Percentiles rank a stretch among this genome's conserved stretches.
These are phyloP conservation scores for Nannospalax galili DNA, from an alignment of 2,113 vertebrate genomes.

Conservation along the genomic window DNA sequence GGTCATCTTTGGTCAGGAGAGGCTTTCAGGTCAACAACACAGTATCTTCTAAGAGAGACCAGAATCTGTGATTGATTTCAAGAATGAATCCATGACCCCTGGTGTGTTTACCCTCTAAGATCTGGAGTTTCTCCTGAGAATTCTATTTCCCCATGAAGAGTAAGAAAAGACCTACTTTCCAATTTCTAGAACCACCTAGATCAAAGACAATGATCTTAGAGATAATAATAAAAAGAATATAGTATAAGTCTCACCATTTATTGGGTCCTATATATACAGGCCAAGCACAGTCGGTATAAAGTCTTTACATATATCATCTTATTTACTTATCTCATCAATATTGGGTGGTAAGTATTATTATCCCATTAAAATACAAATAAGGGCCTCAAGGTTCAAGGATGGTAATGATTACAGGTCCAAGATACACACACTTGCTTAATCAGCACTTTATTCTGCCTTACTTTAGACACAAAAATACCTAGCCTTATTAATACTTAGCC, in stretches of 20 bases:
- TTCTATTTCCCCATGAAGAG: neutral
- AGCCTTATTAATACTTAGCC: constrained; percentile 69
- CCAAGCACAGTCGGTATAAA: neutral
- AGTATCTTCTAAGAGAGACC: neutral
- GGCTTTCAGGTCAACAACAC: neutral
- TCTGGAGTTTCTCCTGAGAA: neutral
- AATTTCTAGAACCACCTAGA: neutral
- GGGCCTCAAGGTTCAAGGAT: constrained; percentile 45
- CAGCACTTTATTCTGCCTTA: constrained; percentile 51
- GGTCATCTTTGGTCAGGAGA: neutral
- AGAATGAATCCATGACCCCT: neutral
- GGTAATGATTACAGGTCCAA: constrained; percentile 46
- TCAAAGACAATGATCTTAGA: neutral
- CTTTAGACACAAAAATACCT: constrained; percentile 49
- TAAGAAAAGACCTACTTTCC: neutral
- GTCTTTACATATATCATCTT: constrained; percentile 28
- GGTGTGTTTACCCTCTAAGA: constrained; percentile 4
- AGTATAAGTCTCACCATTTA: neutral
- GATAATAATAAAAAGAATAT: neutral
- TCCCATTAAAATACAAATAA: constrained; percentile 56
- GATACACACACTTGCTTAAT: constrained; percentile 51
- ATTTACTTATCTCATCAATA: constrained; percentile 34
- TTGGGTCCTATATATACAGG: neutral
- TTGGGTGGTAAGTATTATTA: constrained; percentile 48
- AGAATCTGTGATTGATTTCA: neutral